Conservation (phyloP, 1,140 invertebrate species). For the Eufriesea mexicana region DNA sequence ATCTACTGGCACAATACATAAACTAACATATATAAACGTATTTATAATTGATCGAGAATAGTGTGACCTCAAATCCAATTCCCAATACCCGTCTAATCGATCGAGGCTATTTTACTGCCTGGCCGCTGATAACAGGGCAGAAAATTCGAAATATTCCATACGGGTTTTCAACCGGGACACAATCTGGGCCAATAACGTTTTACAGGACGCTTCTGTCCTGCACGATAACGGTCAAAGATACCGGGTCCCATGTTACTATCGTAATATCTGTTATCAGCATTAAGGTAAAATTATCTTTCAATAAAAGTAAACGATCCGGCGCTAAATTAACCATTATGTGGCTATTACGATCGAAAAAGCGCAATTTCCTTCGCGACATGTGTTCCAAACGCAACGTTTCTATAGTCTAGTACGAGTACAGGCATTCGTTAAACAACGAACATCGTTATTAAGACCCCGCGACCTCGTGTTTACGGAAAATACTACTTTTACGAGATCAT, state of each 20-base stretch:
- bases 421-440: background rate
- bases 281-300: conserved; percentile 29
- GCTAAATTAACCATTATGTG: conserved; percentile 10
- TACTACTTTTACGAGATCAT: too few species aligned
- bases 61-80: background rate
- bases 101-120: background rate
- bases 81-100: background rate
- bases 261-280: conserved; percentile 33
- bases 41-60: background rate
- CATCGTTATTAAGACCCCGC: background rate
- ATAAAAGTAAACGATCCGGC: conserved; percentile 26
- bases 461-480: too few species aligned
- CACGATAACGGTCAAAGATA: conserved; percentile 26
- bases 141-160: conserved; percentile 40
- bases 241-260: background rate
- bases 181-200: conserved; percentile 30
- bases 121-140: background rate
- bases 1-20: background rate
- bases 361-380: conserved; percentile 6
- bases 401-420: too few species aligned
- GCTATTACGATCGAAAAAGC: background rate
- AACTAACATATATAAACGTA: background rate
- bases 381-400: background rate
- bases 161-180: background rate
- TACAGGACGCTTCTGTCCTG: conserved; percentile 13